phyloP scores from a whole-genome alignment of 2,797 vertebrate species.

The Crossoptilon crossoptilon region DNA sequence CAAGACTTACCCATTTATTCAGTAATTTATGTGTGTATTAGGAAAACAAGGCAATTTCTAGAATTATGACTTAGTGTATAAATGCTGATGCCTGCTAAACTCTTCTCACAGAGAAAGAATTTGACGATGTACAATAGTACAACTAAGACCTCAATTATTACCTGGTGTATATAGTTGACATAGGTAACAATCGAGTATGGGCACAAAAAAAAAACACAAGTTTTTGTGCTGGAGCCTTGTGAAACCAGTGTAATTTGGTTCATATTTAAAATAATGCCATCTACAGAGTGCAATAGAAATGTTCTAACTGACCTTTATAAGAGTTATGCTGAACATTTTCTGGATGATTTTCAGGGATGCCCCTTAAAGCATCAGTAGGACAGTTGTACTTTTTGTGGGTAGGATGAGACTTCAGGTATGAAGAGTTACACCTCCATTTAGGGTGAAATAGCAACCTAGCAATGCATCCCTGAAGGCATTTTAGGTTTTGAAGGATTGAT shows the following conservation, averaged over 20 bases:
- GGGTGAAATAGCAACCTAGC: slow-evolving; percentile 14
- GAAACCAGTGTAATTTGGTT: background rate
- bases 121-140: background rate
- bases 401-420: background rate
- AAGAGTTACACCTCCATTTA: slow-evolving; percentile 12
- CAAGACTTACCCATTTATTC: background rate
- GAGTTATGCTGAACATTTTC: background rate
- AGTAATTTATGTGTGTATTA: background rate
- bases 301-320: background rate
- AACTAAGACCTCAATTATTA: background rate
- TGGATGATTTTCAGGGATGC: background rate
- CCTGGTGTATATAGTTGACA: background rate
- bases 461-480: background rate
- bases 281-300: background rate
- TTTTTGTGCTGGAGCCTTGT: background rate
- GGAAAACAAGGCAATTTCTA: background rate
- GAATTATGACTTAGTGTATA: background rate
- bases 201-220: background rate
- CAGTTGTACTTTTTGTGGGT: background rate
- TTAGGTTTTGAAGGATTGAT: slow-evolving; percentile 60
- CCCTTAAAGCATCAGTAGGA: background rate
- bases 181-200: background rate
- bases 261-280: background rate
- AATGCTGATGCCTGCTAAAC: background rate
- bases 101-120: background rate